Base-by-base conservation (phyloP, 1,140 invertebrate genomes). In the Chrysoperla carnea region DNA sequence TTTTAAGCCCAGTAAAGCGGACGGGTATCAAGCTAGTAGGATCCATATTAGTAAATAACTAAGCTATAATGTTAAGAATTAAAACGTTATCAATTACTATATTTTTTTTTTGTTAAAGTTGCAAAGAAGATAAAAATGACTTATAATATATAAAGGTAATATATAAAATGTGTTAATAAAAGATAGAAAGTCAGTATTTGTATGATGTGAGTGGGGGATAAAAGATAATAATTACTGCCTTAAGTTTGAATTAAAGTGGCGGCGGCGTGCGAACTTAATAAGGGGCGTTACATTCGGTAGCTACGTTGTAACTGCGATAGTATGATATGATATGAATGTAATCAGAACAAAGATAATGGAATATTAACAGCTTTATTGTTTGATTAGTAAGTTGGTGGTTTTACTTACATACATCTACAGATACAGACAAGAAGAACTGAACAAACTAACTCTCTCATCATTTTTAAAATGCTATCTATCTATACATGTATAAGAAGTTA, bases 171-270 rank as follows among this genome's bases (percentile, higher is more conserved):
- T 23, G 17, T 23, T 23, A 23, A 23, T 23, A 23, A 23, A 23
- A 23, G 17, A 23, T 23, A 23, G 17, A 23, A 23, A 23, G 17
- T 23, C 5, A 5, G 17, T 23, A 23, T 5, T 5, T 23, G 17
- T 23, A 23, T 3, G 5, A 23, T 23, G 17, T 23, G 5, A 23
- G 17, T 23, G 17, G 17, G 35, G 31, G 47, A 46, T 40, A 44
- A 44, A 43, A 36, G 35, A 41, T 43, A 54, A 57, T 58, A 57
- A 58, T 58, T 57, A 55, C 17, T 23, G 17, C 5, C 5, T 56
- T 58, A 56, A 54, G 52, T 48, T 50, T 48, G 55, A 53, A 57
- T 57, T 57, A 57, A 57, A 57, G 52, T 52, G 51, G 52, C 54
- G 51, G 52, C 54, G 50, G 52, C 48, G 51, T 49, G 48, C 49